Evolutionary conservation across 2,113 vertebrate species (phyloP).

Genomic region (Castor canadensis): DNA sequence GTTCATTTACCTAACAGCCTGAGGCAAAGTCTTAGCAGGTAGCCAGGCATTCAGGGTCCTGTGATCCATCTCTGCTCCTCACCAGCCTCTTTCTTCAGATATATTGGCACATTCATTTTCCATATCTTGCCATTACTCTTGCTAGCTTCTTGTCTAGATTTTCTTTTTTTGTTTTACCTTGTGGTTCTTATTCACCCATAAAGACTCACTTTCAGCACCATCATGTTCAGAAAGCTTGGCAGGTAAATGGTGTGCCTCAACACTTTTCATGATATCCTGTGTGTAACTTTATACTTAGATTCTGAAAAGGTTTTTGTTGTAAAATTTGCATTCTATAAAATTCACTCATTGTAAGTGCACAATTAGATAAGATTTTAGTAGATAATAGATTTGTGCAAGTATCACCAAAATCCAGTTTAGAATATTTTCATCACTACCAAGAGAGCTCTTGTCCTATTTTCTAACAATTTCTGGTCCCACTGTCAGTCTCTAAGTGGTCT

Average conservation of each 20-base stretch:
- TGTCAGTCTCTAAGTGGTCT: neutral
- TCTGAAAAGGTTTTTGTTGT: neutral
- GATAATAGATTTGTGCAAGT: neutral
- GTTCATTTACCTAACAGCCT: neutral
- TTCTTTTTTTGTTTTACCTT: neutral
- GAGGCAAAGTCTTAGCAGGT: neutral
- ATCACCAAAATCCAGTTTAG: neutral
- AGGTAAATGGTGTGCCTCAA: neutral
- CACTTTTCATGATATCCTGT: neutral
- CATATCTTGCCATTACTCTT: no score
- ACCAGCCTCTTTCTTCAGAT: neutral
- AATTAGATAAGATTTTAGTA: neutral
- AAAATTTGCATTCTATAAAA: neutral
- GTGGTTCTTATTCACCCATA: neutral
- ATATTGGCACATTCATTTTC: neutral
- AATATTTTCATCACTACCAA: neutral
- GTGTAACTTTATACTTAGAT: neutral
- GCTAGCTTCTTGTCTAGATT: neutral
- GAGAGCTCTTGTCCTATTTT: neutral
- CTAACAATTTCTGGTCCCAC: neutral
- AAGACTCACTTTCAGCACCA: neutral
- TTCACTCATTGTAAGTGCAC: neutral
- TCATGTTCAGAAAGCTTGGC: neutral
- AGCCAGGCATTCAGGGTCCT: neutral
- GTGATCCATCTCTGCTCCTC: neutral